Conservation (phyloP, 2,888 invertebrate species). For the Synergus umbraculus region DNA sequence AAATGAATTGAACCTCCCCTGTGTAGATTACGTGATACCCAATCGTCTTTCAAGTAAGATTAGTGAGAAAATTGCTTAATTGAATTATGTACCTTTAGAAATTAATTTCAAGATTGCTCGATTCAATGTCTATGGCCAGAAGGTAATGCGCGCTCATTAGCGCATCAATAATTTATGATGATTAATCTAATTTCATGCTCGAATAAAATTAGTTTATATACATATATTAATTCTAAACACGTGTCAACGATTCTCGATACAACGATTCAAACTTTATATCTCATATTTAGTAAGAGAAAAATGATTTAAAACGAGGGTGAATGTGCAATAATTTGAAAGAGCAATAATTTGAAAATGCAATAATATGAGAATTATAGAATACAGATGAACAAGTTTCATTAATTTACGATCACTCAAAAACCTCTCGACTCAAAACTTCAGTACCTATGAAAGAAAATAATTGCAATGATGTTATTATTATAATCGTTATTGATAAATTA, state of each 20-base stretch:
- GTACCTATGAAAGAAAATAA: background rate
- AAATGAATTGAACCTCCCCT: background rate
- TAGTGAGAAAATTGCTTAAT: background rate
- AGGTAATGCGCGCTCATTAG: no score
- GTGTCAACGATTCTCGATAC: slow-evolving; percentile 34
- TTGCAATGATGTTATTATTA: no score
- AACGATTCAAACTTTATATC: slow-evolving; percentile 23
- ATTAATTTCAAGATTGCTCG: slow-evolving; percentile 26
- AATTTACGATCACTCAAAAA: slow-evolving; percentile 14
- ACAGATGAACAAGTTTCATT: background rate
- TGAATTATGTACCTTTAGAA: background rate
- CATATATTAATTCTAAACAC: background rate
- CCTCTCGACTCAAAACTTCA: background rate
- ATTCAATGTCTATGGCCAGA: background rate
- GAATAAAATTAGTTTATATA: background rate
- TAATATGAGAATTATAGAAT: background rate
- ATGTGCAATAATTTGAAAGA: background rate
- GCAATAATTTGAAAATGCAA: background rate
- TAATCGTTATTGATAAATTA: no score
- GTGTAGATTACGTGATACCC: slow-evolving; percentile 62
- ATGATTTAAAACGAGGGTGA: background rate
- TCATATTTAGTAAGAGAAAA: background rate
- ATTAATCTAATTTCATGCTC: background rate
- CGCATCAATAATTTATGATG: no score
- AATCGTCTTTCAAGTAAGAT: slow-evolving; percentile 62